Percentiles rank a stretch among this genome's conserved stretches.
These are phyloP conservation scores for Rhinophrynus dorsalis DNA, from an alignment of 2,797 vertebrate species.

Conservation along the genomic window DNA sequence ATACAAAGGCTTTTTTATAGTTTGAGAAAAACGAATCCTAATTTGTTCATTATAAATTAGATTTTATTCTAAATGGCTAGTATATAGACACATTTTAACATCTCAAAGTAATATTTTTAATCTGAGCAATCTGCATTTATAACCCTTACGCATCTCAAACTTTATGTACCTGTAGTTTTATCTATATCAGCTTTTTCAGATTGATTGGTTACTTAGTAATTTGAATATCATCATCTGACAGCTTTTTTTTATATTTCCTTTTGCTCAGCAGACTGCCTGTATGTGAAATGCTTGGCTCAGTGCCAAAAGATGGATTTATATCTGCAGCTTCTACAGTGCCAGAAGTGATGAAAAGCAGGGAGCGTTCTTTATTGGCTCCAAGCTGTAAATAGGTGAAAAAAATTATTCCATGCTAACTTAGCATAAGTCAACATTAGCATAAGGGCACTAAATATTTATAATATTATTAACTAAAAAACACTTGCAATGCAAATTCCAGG, in stretches of 20 bases:
- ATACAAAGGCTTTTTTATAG: no score
- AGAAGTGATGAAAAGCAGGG: not conserved
- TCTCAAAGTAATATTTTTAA: no score
- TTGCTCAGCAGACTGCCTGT: conserved; percentile 25
- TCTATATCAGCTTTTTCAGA: conserved; percentile 4
- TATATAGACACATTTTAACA: no score
- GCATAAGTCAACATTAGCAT: not conserved
- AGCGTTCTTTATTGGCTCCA: conserved; percentile 6
- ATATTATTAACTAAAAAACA: not conserved
- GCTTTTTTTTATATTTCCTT: conserved; percentile 24
- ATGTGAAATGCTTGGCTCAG: conserved; percentile 6
- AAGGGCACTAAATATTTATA: not conserved
- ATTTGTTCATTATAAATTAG: no score
- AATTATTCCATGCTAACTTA: not conserved
- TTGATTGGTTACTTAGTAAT: conserved; percentile 6
- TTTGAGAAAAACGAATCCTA: no score
- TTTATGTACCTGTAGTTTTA: not conserved
- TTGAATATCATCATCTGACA: not conserved
- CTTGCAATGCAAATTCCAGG: not conserved
- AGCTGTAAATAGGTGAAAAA: not conserved
- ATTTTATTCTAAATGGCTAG: no score
- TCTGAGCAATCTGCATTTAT: not conserved
- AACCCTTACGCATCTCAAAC: not conserved
- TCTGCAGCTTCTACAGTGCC: not conserved
- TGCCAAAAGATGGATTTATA: not conserved